These are phyloP conservation scores for Pseudocheirus occidentalis DNA, from an alignment of 2,797 vertebrate species.

Conservation along the genomic window DNA sequence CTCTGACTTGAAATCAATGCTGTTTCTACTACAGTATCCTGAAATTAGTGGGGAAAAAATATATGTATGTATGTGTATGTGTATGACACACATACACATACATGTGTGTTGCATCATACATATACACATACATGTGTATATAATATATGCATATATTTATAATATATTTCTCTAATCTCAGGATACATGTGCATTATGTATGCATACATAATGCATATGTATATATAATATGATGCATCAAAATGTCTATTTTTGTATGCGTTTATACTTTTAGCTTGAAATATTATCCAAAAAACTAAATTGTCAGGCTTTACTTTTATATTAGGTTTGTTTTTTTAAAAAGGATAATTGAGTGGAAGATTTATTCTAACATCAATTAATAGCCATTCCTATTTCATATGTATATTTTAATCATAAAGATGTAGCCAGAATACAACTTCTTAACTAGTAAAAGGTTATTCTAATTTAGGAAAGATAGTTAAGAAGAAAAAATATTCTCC, in stretches of 20 bases:
- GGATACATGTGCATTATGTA: not conserved
- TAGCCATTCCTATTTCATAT: not conserved
- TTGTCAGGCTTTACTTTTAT: not conserved
- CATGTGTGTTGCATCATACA: too few relatives aligned
- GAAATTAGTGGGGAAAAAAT: not conserved
- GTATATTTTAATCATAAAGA: not conserved
- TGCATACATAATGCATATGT: not conserved
- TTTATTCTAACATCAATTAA: not conserved
- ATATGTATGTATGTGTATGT: too few relatives aligned
- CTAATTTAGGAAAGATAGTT: not conserved
- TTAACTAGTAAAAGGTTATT: not conserved
- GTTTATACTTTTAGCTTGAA: not conserved
- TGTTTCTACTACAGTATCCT: not conserved
- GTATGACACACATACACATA: too few relatives aligned
- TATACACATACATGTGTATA: not conserved
- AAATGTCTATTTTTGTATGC: not conserved
- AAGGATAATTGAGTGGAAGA: not conserved
- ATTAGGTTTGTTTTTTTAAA: not conserved
- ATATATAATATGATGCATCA: not conserved
- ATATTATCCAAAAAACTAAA: not conserved
- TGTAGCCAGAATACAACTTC: not conserved
- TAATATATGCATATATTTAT: not conserved
- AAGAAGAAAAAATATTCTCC: not conserved
- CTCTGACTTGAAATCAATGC: not conserved
- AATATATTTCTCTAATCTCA: not conserved